Evolutionary conservation across 2,888 invertebrate species (phyloP), one percentile per base, ranked within the genome.

Genomic region (Hymenopus coronatus): DNA sequence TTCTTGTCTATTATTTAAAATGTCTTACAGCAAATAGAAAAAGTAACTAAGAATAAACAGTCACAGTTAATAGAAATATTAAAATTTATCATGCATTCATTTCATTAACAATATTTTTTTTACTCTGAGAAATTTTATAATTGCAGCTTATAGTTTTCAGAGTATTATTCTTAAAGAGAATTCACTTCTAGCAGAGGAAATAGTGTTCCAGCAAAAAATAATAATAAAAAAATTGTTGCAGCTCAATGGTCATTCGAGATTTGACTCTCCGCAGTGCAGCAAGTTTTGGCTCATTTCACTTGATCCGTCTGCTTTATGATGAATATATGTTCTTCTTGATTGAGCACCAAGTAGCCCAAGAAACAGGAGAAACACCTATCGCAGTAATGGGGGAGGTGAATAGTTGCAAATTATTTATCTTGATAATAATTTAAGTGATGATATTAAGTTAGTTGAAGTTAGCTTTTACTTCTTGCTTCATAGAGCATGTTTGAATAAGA

Each of bases 281-380:
- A 30, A 99, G 99, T 93, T 99, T 99, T 94, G 99, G 99, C 88
- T 99, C 99, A 91, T 99, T 99, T 95, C 99, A 99, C 94, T 95
- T 99, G 91, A 98, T 99, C 92, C 97, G 99, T 85, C 95, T 99
- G 92, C 95, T 99, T 89, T 99, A 99, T 93, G 99, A 99, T 94
- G 99, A 99, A 94, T 99, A 99, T 94, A 99, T 99, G 97, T 98
- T 99, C 94, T 99, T 98, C 94, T 95, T 99, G 92, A 98, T 99
- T 92, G 99, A 99, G 94, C 98, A 98, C 92, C 97, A 98, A 93
- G 98, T 99, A 70, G 99, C 99, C 83, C 96, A 96, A 92, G 98
- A 98, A 88, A 97, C 96, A 88, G 96, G 97, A 91, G 97, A 97
- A 92, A 98, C 98, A 91, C 98, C 99, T 89, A 98, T 99, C 92